Percentiles rank a stretch among this genome's conserved stretches.
Evolutionary conservation across 1,140 invertebrate species (phyloP).

Genomic region (Propsilocerus akamusi): DNA sequence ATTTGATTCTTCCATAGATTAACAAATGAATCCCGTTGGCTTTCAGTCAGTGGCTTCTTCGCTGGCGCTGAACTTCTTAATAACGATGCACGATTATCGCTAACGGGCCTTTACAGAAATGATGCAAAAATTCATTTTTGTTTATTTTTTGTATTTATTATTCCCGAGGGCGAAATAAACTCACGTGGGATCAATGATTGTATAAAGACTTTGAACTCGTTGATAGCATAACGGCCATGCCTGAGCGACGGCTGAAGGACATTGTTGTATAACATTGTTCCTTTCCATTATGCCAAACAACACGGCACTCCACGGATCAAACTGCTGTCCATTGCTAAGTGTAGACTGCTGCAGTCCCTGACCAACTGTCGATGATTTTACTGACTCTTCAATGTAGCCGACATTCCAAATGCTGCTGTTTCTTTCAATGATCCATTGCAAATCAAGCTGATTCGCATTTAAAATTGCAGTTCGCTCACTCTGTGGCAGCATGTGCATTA

Average conservation of each 20-base stretch:
- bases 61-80: slow-evolving; percentile 55
- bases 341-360: slow-evolving; percentile 19
- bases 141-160: slow-evolving; percentile 5
- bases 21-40: slow-evolving; percentile 80
- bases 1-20: slow-evolving; percentile 87
- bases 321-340: slow-evolving; percentile 15
- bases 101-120: slow-evolving; percentile 58
- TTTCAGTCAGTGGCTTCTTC: slow-evolving; percentile 46
- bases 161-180: slow-evolving; percentile 16
- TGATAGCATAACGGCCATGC: slow-evolving; percentile 93
- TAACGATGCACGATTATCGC: slow-evolving; percentile 87
- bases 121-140: slow-evolving; percentile 7
- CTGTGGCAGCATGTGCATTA: slow-evolving; percentile 59
- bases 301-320: slow-evolving; percentile 78
- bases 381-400: slow-evolving; percentile 27
- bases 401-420: slow-evolving; percentile 76
- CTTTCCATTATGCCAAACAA: slow-evolving; percentile 69
- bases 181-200: slow-evolving; percentile 89
- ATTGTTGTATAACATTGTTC: slow-evolving; percentile 54
- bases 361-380: too few species aligned
- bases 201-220: slow-evolving; percentile 74
- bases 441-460: slow-evolving; percentile 55
- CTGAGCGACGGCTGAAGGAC: slow-evolving; percentile 67
- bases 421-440: slow-evolving; percentile 88
- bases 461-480: slow-evolving; percentile 68